Evolutionary conservation across 2,113 vertebrate genomes (phyloP), one percentile per base, ranked within the genome.

Genomic region (Anarhynchus alexandrinus): DNA sequence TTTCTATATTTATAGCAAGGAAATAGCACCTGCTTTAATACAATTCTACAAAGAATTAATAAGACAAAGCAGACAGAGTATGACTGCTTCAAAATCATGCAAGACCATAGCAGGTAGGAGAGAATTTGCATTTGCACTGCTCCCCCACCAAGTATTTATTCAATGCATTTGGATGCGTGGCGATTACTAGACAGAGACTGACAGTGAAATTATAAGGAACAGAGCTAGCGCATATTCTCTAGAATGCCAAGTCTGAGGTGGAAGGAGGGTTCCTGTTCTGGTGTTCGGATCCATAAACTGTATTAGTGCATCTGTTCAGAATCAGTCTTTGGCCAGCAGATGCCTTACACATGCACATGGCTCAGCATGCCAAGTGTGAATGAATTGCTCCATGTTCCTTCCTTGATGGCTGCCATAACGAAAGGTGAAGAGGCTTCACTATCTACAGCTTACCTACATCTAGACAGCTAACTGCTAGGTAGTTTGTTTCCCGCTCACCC

Each of bases 401-500:
- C 32, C 80, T 34, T 25, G 23, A 32, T 8, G n/a, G 11, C 40
- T 90, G 36, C 70, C 66, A 79, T 13, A 9, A 77, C 29, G 45
- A 42, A 69, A 67, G 21, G 17, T 47, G 54, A 23, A 65, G 51
- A 85, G 13, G 62, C 8, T 64, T 51, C 6, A 26, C 23, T 18
- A 12, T 51, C 76, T n/a, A 57, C 57, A 82, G 32, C 43, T 47
- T 42, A 40, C 15, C 34, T 43, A 40, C 30, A 45, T 5, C 40
- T 26, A 65, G 34, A 49, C 25, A 89, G 36, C 32, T 64, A 59
- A 43, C 47, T 54, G 49, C 43, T 47, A 32, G 22, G 36, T 11
- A 5, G 19, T 17, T 66, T 66, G 51, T 18, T 65, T 2, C 12
- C 6, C 2, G 4, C 26, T 55, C 2, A 0, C 5, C 23, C 4